Conservation (phyloP, 2,888 invertebrate genomes). For the Onthophagus sagittarius region DNA sequence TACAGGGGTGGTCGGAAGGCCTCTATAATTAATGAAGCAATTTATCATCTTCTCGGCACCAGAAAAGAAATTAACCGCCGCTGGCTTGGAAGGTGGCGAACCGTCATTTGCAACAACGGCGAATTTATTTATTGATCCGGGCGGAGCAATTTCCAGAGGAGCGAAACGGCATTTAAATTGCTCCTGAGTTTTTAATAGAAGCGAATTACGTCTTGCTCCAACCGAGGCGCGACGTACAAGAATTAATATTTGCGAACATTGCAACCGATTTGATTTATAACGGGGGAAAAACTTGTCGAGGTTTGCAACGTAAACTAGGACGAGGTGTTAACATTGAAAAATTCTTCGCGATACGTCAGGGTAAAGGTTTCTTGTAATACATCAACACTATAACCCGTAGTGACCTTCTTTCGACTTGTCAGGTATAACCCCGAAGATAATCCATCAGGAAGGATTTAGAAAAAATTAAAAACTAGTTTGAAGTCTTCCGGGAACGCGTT, state of each 20-base stretch:
- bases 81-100: slow-evolving; percentile 4
- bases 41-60: slow-evolving; percentile 5
- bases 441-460: not conserved
- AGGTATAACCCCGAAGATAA: not conserved
- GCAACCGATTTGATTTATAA: not conserved
- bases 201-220: not conserved
- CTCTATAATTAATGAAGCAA: slow-evolving; percentile 6
- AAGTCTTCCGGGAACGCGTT: not conserved
- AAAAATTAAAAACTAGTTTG: not conserved
- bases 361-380: not conserved
- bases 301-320: not conserved
- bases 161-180: slow-evolving; percentile 8
- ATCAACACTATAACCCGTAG: not conserved
- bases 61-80: slow-evolving; percentile 7
- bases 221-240: not conserved
- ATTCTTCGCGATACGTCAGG: not conserved
- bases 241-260: not conserved
- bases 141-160: not conserved
- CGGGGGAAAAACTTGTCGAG: not conserved
- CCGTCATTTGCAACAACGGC: slow-evolving; percentile 9
- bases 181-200: not conserved
- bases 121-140: slow-evolving; percentile 5
- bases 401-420: not conserved
- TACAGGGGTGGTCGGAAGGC: not conserved
- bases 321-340: not conserved